phyloP scores from a whole-genome alignment of 1,140 invertebrate genomes.

The Nasonia giraulti region DNA sequence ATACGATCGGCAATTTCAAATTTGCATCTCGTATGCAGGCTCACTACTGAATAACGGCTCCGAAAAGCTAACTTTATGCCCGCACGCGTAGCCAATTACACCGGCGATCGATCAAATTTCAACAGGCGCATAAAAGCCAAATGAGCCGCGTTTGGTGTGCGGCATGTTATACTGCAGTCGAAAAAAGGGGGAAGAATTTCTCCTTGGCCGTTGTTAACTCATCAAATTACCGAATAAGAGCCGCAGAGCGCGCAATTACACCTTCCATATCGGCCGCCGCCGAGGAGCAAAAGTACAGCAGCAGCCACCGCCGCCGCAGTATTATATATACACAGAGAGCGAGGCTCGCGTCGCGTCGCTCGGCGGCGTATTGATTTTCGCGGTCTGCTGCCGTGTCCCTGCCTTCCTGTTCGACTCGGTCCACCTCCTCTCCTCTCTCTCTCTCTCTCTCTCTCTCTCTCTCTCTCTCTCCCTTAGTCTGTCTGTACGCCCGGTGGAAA shows the following conservation, averaged over 20 bases:
- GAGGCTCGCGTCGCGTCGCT: conserved; percentile 22
- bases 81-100: neutral
- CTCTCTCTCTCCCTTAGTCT: neutral
- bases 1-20: too few relatives aligned
- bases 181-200: neutral
- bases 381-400: conserved; percentile 15
- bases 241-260: neutral
- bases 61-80: neutral
- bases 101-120: neutral
- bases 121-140: neutral
- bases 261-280: neutral
- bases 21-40: neutral
- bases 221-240: neutral
- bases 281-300: conserved; percentile 2
- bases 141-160: too few relatives aligned
- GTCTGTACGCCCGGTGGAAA: neutral
- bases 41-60: too few relatives aligned
- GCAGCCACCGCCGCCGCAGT: neutral
- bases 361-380: conserved; percentile 43
- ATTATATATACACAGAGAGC: neutral
- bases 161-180: too few relatives aligned
- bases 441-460: neutral
- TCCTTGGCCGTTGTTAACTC: neutral
- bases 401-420: conserved; percentile 8
- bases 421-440: neutral